Evolutionary conservation across 2,797 vertebrate genomes (phyloP), one percentile per base, ranked within the genome.

Genomic region (Gadopsis marmoratus): DNA sequence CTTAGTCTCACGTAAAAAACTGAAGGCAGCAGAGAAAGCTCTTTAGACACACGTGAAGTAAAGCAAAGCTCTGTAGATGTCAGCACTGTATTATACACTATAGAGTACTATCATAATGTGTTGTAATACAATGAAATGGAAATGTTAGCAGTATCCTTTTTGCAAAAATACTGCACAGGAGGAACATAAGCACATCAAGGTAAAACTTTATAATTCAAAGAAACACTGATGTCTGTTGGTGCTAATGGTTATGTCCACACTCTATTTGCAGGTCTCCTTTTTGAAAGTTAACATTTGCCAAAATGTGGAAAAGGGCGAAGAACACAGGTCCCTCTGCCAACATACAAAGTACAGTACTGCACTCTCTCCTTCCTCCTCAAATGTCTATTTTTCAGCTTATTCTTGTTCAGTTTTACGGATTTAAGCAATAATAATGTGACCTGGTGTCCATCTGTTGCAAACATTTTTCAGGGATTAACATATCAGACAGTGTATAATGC

Each of bases 231-330:
- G 14, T 37, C 17, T 31, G 14, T n/a, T 65, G 17, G 33, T 23
- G 56, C 31, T 69, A 23, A 80, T 64, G 9, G 21, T 26, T 56
- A 48, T 60, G n/a, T 50, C 48, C 4, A 4, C 35, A 41, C 78
- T 86, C 13, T 74, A 4, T 76, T 81, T 84, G 17, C 81, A 92
- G 92, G 72, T 84, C 45, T 47, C 33, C 14, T 21, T 17, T 33
- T 16, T 67, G 68, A 58, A 62, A 31, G 31, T 16, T 33, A 41
- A 67, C 35, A 9, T 12, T n/a, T 19, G 50, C 29, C 79, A 92
- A 88, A 77, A 95, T 95, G 94, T 93, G 89, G 91, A 95, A 92
- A 79, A 90, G 81, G 56, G 26, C 67, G 8, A 92, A 89, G 69
- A 84, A 63, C 67, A 31, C 76, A 0, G 89, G 87, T 14, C 26